A percentile compares a stretch with the other conserved stretches of the same genome.
These are phyloP conservation scores for Calephelis nemesis DNA, from an alignment of 1,140 invertebrate species.

Conservation along the genomic window DNA sequence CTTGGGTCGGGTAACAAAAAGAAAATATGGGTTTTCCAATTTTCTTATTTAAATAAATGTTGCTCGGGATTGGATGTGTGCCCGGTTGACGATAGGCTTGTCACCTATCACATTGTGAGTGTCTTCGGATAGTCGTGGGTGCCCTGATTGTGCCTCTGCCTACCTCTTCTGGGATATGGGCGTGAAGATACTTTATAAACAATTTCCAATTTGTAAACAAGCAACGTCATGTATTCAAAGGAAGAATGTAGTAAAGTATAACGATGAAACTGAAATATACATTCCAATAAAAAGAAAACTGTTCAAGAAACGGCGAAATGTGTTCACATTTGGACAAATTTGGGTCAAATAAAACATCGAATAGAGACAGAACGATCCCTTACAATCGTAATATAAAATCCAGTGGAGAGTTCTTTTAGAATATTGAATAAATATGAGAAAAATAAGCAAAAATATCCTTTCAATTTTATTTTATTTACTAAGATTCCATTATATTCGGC, in stretches of 20 bases:
- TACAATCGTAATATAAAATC: constrained; percentile 55
- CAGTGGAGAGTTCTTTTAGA: constrained; percentile 45
- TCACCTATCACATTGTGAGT: too few relatives aligned
- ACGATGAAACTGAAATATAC: constrained; percentile 51
- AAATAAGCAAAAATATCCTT: constrained; percentile 30
- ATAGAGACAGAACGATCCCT: constrained; percentile 52
- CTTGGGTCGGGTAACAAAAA: too few relatives aligned
- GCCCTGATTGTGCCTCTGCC: too few relatives aligned
- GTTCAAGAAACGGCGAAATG: constrained; percentile 49
- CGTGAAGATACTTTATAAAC: too few relatives aligned
- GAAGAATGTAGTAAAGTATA: constrained; percentile 26
- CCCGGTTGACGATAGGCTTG: too few relatives aligned
- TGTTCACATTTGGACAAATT: constrained; percentile 62
- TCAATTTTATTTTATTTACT: constrained; percentile 13
- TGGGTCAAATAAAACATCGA: constrained; percentile 57
- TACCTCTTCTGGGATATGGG: too few relatives aligned
- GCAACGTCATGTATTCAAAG: constrained; percentile 10
- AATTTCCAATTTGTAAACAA: neutral
- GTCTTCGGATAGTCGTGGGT: too few relatives aligned
- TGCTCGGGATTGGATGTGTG: too few relatives aligned
- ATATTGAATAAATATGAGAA: constrained; percentile 43
- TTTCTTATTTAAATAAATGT: too few relatives aligned
- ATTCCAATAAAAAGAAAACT: constrained; percentile 60
- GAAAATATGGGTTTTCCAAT: too few relatives aligned
- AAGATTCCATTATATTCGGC: constrained; percentile 10